phyloP scores from a whole-genome alignment of 2,113 vertebrate genomes.

The Catharus fuscescens region DNA sequence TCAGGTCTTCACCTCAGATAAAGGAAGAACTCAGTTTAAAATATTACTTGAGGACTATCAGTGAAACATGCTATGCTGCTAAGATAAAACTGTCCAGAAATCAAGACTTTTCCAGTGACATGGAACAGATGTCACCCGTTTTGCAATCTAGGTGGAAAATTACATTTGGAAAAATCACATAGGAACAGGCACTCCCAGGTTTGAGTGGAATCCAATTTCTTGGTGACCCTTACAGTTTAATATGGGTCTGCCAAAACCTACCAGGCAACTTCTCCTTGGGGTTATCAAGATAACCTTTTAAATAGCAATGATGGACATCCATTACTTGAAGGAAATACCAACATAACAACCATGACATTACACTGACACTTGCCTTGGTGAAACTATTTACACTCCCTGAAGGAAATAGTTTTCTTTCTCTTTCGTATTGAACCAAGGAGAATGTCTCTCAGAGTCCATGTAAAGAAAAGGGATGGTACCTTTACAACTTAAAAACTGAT shows the following conservation, averaged over 20 bases:
- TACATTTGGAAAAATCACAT: background rate
- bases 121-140: background rate
- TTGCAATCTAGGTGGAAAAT: background rate
- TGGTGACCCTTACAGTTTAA: background rate
- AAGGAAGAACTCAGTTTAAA: background rate
- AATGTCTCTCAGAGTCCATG: background rate
- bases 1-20: background rate
- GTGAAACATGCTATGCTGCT: background rate
- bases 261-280: background rate
- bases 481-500: background rate
- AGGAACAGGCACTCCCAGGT: background rate
- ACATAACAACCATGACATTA: background rate
- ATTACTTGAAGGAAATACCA: background rate
- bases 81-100: background rate
- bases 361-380: background rate
- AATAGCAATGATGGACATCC: background rate
- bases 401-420: background rate
- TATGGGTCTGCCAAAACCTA: background rate
- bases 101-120: background rate
- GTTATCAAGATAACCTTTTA: background rate
- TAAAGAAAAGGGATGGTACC: background rate
- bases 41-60: background rate
- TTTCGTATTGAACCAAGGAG: background rate
- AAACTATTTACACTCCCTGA: background rate
- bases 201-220: background rate